Base-by-base conservation (phyloP, 2,797 vertebrate genomes). In the Typhlichthys eigenmanni region DNA sequence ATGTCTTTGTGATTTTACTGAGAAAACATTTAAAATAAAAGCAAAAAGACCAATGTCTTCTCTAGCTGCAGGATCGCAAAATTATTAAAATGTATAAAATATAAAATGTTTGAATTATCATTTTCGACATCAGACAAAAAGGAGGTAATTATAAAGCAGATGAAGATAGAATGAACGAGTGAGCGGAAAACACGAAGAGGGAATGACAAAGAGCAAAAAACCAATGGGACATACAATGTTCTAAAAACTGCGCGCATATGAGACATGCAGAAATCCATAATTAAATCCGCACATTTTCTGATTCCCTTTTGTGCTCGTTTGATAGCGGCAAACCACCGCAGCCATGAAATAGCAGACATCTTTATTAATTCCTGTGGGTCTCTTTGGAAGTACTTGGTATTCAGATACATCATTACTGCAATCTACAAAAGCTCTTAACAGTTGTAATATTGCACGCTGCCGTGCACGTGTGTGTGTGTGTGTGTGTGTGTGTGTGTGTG, bases 401-500 rank as follows among this genome's bases (percentile, higher is more conserved):
- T 90, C 88, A 87, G 86, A 79, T 83, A 88, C 86, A 82, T 90
- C 85, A 85, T 90, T 89, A 88, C 79, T 69, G 80, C 88, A 87
- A 87, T 86, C 86, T 88, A 89, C 87, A 87, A 88, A 88, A 89
- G 88, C 88, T 82, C 85, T 85, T 87, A 89, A 89, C 85, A 74
- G 77, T 80, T 72, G 68, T 82, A 84, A 84, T 70, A 76, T 71
- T 57, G 69, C 80, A 72, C 14, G 64, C 78, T 66, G 43, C 62
- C 53, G 9, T n/a, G 58, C 49, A n/a, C 8, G 46, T 16, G n/a
- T 29, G 55, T 34, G n/a, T 34, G 5, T 55, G 9, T 34, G 7
- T 7, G 9, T 7, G 62, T 17, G 29, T 3, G 68, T 48, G 68
- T 55, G 62, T 68, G 48, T 13, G 62, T 17, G 56, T 59, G 66